phyloP scores from a whole-genome alignment of 2,888 invertebrate species.

The Epirrhoe alternata region DNA sequence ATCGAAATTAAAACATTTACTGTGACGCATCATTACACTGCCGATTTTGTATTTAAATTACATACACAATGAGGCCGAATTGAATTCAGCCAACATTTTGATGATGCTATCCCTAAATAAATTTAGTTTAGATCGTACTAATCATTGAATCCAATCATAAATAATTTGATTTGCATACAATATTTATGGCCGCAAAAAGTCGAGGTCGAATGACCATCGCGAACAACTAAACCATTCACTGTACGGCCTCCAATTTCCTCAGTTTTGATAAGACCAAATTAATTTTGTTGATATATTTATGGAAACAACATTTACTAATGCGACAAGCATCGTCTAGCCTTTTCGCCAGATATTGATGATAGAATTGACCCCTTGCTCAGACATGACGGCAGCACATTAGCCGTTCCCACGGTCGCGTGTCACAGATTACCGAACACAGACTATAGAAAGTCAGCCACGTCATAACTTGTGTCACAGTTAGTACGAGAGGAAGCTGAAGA shows the following conservation, averaged over 20 bases:
- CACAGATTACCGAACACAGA: conserved; percentile 24
- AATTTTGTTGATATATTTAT: neutral
- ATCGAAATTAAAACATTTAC: conserved; percentile 11
- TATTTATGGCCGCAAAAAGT: neutral
- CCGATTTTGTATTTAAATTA: conserved; percentile 6
- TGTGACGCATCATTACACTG: conserved; percentile 13
- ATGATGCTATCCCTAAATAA: neutral
- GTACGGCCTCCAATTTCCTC: conserved; percentile 1
- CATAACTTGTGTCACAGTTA: conserved; percentile 22
- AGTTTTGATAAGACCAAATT: neutral
- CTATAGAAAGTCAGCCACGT: conserved; percentile 10
- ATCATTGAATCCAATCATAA: neutral
- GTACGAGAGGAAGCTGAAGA: conserved; percentile 25
- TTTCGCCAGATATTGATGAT: conserved; percentile 6
- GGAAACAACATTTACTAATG: neutral
- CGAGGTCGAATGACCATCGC: conserved; percentile 7
- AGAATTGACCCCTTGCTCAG: conserved; percentile 9
- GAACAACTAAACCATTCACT: neutral
- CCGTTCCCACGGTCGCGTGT: conserved; percentile 28
- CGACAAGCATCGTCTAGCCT: neutral
- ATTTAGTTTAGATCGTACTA: neutral
- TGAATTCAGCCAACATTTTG: neutral
- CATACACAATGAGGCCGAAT: neutral
- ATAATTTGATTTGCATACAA: conserved; percentile 6
- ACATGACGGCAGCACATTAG: conserved; percentile 12